Evolutionary conservation across 2,888 invertebrate genomes (phyloP).

Genomic region (Drosophila anceps): DNA sequence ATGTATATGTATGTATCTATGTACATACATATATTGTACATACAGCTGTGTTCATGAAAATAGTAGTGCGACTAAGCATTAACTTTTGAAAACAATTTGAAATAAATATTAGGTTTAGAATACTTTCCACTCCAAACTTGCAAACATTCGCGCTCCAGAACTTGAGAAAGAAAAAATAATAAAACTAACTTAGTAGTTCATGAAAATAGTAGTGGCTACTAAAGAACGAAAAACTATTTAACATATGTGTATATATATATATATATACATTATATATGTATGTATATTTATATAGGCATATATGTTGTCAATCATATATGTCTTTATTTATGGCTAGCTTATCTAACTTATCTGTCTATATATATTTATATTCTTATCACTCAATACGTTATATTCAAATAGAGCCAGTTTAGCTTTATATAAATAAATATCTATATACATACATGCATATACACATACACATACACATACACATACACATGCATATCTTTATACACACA

Average conservation of each 20-base stretch:
- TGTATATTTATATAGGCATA: not conserved
- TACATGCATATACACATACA: not conserved
- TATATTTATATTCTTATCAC: conserved; percentile 6
- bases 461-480: too few species aligned
- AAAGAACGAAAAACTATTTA: too few species aligned
- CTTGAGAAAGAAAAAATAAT: too few species aligned
- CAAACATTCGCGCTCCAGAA: too few species aligned
- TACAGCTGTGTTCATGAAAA: too few species aligned
- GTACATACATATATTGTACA: too few species aligned
- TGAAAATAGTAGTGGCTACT: too few species aligned
- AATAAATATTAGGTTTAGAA: too few species aligned
- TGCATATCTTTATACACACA: not conserved
- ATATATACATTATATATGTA: not conserved
- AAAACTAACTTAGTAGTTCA: too few species aligned
- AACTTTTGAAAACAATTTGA: too few species aligned
- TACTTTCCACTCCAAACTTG: too few species aligned
- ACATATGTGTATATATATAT: not conserved
- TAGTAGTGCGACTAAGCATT: too few species aligned
- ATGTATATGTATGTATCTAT: not conserved
- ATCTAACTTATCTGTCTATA: not conserved
- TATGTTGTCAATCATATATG: not conserved
- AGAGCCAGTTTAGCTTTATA: not conserved
- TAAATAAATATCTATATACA: not conserved
- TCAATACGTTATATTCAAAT: not conserved
- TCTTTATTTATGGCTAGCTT: not conserved